phyloP scores from a whole-genome alignment of 2,113 vertebrate species.

The Aegithalos caudatus region DNA sequence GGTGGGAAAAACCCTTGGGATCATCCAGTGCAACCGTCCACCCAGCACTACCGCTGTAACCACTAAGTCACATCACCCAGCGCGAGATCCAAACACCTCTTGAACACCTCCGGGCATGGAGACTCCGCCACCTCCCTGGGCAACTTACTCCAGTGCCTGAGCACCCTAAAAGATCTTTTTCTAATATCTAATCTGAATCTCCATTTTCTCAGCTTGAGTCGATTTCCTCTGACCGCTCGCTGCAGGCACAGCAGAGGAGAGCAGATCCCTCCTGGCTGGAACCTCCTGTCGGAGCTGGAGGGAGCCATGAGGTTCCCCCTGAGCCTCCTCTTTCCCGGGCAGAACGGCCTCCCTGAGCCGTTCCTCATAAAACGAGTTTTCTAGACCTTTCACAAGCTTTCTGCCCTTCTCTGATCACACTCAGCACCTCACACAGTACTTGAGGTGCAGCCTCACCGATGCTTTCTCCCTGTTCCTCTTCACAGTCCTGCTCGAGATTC shows the following conservation, averaged over 20 bases:
- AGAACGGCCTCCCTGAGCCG: background rate
- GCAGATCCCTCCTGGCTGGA: rapidly evolving
- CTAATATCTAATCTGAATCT: too few relatives aligned
- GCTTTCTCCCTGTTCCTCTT: background rate
- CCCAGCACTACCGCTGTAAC: too few relatives aligned
- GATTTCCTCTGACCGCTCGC: background rate
- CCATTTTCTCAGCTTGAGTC: too few relatives aligned
- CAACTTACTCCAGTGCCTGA: background rate
- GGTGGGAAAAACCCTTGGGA: rapidly evolving
- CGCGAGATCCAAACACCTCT: background rate
- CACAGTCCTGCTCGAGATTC: background rate
- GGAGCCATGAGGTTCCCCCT: background rate
- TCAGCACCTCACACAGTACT: background rate
- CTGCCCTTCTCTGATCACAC: background rate
- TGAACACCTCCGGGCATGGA: too few relatives aligned
- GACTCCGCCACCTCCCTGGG: background rate
- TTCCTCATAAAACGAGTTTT: background rate
- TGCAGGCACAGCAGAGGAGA: background rate
- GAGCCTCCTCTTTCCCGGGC: background rate
- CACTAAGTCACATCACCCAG: background rate
- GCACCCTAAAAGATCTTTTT: too few relatives aligned
- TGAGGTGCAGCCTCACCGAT: too few relatives aligned
- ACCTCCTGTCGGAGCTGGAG: rapidly evolving
- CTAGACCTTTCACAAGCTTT: background rate
- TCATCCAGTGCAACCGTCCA: background rate